phyloP scores from a whole-genome alignment of 2,797 vertebrate genomes.

The Arnoldichthys spilopterus region DNA sequence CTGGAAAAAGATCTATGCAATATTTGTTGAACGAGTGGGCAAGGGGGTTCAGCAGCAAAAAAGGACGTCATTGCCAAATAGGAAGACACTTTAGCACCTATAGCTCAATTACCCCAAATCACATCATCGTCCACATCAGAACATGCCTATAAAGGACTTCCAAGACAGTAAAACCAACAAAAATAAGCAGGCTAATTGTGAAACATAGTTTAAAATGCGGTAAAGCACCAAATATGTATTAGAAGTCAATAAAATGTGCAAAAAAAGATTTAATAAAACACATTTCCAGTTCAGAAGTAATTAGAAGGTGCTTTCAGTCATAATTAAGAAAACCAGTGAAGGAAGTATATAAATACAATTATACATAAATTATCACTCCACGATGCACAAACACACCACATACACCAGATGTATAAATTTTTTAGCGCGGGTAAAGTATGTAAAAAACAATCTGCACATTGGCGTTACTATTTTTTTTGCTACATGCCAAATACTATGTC shows the following conservation, averaged over 20 bases:
- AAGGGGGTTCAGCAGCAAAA: too few species aligned
- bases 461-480: not conserved
- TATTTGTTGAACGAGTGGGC: too few species aligned
- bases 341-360: not conserved
- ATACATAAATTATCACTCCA: not conserved
- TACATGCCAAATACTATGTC: not conserved
- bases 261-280: not conserved
- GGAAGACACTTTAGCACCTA: too few species aligned
- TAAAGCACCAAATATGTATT: not conserved
- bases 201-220: not conserved
- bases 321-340: not conserved
- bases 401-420: not conserved
- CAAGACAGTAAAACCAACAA: too few species aligned
- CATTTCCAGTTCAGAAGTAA: not conserved
- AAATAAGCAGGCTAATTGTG: too few species aligned
- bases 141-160: too few species aligned
- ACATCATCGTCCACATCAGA: too few species aligned
- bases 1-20: too few species aligned
- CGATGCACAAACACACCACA: not conserved
- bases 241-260: not conserved
- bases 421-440: too few species aligned
- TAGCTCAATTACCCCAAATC: too few species aligned
- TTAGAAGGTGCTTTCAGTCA: not conserved
- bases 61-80: too few species aligned
- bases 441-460: too few species aligned